Evolutionary conservation across 2,888 invertebrate genomes (phyloP).

Genomic region (Limnephilus auricula): DNA sequence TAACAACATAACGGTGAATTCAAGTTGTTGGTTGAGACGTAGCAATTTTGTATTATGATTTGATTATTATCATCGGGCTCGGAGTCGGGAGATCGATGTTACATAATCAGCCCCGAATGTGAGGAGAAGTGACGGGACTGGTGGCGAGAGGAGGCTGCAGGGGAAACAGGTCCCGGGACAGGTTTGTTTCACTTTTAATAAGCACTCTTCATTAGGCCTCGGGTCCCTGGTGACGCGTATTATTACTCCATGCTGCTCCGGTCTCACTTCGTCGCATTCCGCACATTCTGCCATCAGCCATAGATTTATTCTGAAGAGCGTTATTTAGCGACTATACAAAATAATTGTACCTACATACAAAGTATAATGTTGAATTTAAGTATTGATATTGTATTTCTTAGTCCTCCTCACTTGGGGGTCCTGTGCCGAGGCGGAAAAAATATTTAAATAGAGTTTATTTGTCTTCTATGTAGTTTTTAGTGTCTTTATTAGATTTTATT

Average conservation of each 20-base stretch:
- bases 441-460: no score
- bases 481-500: no score
- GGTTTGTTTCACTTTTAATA: constrained; percentile 56
- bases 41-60: not conserved
- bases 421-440: no score
- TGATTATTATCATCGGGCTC: constrained; percentile 1
- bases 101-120: not conserved
- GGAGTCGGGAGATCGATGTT: not conserved
- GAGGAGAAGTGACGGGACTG: not conserved
- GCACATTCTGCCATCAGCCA: constrained; percentile 11
- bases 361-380: no score
- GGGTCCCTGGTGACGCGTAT: not conserved
- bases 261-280: not conserved
- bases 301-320: no score
- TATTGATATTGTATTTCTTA: no score
- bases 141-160: not conserved
- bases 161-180: constrained; percentile 24
- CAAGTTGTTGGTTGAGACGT: not conserved
- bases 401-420: no score
- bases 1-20: not conserved
- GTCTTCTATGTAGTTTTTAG: no score
- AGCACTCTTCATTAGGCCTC: constrained; percentile 52
- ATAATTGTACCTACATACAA: no score
- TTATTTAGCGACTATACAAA: no score
- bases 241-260: not conserved